phyloP scores from a whole-genome alignment of 2,113 vertebrate genomes.

The Oreotrochilus melanogaster region DNA sequence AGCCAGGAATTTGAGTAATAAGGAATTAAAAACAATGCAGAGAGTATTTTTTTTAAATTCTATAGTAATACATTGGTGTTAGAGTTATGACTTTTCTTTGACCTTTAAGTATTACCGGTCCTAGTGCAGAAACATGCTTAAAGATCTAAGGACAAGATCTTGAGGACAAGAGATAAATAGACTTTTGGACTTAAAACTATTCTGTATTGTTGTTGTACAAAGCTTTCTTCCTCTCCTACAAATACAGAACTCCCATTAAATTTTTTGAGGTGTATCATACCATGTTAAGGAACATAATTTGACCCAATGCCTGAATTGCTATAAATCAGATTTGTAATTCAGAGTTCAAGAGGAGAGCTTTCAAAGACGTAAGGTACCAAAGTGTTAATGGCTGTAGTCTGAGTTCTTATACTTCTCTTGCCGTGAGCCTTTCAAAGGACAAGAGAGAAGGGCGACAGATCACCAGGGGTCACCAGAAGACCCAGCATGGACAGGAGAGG shows the following conservation, averaged over 20 bases:
- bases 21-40: slow-evolving; percentile 13
- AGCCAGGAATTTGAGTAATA: slow-evolving; percentile 33
- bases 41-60: neutral
- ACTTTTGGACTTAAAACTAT: neutral
- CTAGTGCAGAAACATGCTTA: neutral
- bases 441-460: neutral
- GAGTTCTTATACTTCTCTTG: neutral
- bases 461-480: neutral
- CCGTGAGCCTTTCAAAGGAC: neutral
- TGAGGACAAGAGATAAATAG: neutral
- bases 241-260: neutral
- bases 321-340: neutral
- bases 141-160: neutral
- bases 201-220: neutral
- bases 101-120: neutral
- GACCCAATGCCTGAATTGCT: neutral
- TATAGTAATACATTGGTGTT: neutral
- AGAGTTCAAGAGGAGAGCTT: neutral
- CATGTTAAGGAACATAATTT: neutral
- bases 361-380: neutral
- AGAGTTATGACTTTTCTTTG: slow-evolving; percentile 7
- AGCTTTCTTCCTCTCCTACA: neutral
- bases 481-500: neutral
- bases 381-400: neutral
- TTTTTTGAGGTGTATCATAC: neutral